Conservation (phyloP, 2,113 vertebrate genomes). For the Nothocercus nigrocapillus region DNA sequence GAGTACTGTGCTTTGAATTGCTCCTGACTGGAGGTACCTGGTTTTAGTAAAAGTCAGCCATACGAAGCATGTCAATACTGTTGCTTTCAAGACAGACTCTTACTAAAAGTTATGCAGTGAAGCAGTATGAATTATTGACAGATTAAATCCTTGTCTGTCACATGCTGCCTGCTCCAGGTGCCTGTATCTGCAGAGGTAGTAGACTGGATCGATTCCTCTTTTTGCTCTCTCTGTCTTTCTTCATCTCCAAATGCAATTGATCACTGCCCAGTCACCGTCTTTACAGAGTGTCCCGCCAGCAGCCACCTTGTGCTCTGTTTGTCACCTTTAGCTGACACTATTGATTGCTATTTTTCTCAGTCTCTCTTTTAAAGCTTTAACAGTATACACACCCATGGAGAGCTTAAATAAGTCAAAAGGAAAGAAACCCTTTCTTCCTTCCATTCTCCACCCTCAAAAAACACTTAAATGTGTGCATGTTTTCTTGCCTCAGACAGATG, state of each 20-base stretch:
- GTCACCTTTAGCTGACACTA: slow-evolving; percentile 49
- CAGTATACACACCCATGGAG: background rate
- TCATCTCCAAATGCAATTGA: slow-evolving; percentile 43
- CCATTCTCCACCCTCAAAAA: background rate
- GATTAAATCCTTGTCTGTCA: slow-evolving; percentile 12
- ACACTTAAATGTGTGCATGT: background rate
- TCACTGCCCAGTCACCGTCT: slow-evolving; percentile 3
- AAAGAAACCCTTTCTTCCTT: slow-evolving; percentile 9
- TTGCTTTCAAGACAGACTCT: slow-evolving; percentile 32
- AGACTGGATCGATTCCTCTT: slow-evolving; percentile 36
- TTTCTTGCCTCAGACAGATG: slow-evolving; percentile 27
- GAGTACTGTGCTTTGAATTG: background rate
- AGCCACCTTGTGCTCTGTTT: slow-evolving; percentile 21
- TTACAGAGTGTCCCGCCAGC: background rate
- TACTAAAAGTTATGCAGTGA: slow-evolving; percentile 21
- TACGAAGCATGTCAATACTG: background rate
- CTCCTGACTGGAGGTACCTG: background rate
- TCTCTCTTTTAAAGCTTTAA: slow-evolving; percentile 14
- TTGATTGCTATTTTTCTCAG: slow-evolving; percentile 49
- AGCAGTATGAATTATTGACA: slow-evolving; percentile 48
- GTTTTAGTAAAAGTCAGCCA: slow-evolving; percentile 7
- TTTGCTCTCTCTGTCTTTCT: slow-evolving; percentile 42
- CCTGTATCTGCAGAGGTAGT: slow-evolving; percentile 3
- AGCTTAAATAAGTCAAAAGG: slow-evolving; percentile 30
- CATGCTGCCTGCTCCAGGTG: slow-evolving; percentile 37